Conservation (phyloP, 2,113 vertebrate species). For the Zosterops pallidus region DNA sequence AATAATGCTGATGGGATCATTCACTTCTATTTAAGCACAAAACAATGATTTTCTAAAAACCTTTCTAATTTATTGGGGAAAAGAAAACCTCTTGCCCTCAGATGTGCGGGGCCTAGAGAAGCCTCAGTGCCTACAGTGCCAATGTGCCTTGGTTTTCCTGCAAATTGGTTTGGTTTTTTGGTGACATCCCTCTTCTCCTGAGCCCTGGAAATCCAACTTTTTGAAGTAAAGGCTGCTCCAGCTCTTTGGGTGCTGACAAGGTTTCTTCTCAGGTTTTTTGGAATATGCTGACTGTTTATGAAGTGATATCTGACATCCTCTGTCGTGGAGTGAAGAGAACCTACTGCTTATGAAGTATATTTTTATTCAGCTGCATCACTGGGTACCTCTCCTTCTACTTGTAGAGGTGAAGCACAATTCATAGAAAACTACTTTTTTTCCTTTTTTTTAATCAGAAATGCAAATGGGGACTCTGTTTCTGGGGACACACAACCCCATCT, state of each 20-base stretch:
- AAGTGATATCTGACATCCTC: not conserved
- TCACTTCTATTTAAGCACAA: not conserved
- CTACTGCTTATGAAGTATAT: not conserved
- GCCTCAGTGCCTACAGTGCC: not conserved
- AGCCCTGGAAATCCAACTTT: not conserved
- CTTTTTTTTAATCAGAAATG: not conserved
- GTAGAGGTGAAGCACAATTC: not conserved
- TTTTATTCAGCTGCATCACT: not conserved
- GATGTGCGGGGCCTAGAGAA: not conserved
- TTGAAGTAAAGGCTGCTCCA: not conserved
- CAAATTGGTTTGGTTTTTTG: not conserved
- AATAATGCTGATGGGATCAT: not conserved
- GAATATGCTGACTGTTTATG: not conserved
- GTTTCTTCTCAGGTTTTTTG: not conserved
- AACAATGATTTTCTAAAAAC: not conserved
- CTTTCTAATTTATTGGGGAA: not conserved
- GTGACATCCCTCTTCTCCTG: not conserved
- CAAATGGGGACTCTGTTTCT: conserved; percentile 49
- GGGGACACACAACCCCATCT: conserved; percentile 54
- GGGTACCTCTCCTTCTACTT: not conserved
- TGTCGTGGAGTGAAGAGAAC: not conserved
- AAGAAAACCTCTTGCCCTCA: not conserved
- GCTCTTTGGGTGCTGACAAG: not conserved
- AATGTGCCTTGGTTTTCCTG: not conserved
- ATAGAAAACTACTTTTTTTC: not conserved